These are phyloP conservation scores for Boloria selene DNA, from an alignment of 2,888 invertebrate genomes.

Conservation along the genomic window DNA sequence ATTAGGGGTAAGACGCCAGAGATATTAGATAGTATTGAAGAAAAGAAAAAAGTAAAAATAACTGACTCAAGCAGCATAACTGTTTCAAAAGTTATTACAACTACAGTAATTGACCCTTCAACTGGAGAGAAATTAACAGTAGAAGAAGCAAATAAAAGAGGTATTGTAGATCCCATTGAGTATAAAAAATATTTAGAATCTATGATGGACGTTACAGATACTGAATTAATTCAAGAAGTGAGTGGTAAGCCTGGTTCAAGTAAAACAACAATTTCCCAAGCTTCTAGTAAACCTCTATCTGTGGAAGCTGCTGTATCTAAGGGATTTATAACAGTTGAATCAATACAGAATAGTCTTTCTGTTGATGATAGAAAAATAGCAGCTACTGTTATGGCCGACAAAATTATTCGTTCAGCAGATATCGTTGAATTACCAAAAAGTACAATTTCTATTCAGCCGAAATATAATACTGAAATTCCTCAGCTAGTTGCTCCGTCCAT, in stretches of 20 bases:
- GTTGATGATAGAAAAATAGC: slow-evolving; percentile 60
- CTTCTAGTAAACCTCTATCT: slow-evolving; percentile 79
- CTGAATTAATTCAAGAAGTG: not conserved
- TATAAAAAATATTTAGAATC: slow-evolving; percentile 43
- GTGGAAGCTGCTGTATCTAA: slow-evolving; percentile 83
- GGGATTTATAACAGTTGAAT: slow-evolving; percentile 80
- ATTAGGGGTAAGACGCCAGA: slow-evolving; percentile 55
- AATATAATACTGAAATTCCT: slow-evolving; percentile 84
- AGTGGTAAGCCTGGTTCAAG: slow-evolving; percentile 44
- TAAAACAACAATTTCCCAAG: slow-evolving; percentile 52
- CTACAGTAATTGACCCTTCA: slow-evolving; percentile 81
- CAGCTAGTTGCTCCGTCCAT: slow-evolving; percentile 71
- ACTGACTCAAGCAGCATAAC: slow-evolving; percentile 7
- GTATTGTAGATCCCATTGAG: slow-evolving; percentile 59
- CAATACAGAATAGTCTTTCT: slow-evolving; percentile 72
- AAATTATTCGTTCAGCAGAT: slow-evolving; percentile 59
- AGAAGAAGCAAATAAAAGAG: slow-evolving; percentile 84
- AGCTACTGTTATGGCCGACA: slow-evolving; percentile 48
- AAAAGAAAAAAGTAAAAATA: slow-evolving; percentile 49
- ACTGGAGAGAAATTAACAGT: slow-evolving; percentile 88
- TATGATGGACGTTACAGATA: not conserved
- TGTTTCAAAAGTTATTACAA: slow-evolving; percentile 16
- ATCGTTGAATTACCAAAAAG: slow-evolving; percentile 83
- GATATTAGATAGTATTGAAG: slow-evolving; percentile 37
- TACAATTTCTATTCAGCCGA: slow-evolving; percentile 84